phyloP scores from a whole-genome alignment of 2,888 invertebrate genomes.

The Drosophila sordidula region DNA sequence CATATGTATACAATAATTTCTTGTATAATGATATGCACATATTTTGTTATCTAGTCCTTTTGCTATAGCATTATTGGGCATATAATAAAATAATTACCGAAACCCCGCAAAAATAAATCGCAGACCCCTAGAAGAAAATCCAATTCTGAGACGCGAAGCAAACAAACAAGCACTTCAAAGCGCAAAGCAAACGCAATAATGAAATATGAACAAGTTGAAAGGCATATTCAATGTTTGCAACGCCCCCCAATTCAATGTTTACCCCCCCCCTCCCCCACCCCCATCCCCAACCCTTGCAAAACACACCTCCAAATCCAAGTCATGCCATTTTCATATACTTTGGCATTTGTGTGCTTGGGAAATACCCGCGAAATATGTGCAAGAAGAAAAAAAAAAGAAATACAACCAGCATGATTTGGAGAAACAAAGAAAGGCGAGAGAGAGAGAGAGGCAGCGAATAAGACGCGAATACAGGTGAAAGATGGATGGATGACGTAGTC shows the following conservation, averaged over 20 bases:
- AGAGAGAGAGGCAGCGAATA: slow-evolving; percentile 5
- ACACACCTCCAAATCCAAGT: slow-evolving; percentile 1
- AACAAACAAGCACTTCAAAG: slow-evolving; percentile 39
- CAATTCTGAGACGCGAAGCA: slow-evolving; percentile 18
- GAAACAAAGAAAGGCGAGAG: slow-evolving; percentile 21
- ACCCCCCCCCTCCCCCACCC: not conserved
- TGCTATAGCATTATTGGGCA: not conserved
- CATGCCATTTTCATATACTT: slow-evolving; percentile 25
- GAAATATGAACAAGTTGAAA: slow-evolving; percentile 35
- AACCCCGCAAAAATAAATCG: slow-evolving; percentile 43
- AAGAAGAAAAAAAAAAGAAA: slow-evolving; percentile 12
- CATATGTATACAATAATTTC: not conserved
- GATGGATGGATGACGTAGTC: slow-evolving; percentile 70
- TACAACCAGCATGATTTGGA: slow-evolving; percentile 54
- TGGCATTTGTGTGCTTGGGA: slow-evolving; percentile 56
- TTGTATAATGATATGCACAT: not conserved
- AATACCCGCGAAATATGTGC: slow-evolving; percentile 70
- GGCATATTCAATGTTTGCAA: slow-evolving; percentile 22
- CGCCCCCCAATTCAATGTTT: too few relatives aligned
- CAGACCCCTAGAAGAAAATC: slow-evolving; percentile 22
- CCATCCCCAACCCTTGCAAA: not conserved
- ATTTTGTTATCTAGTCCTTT: not conserved
- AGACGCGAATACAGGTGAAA: slow-evolving; percentile 57
- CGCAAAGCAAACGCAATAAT: slow-evolving; percentile 20
- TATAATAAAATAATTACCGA: slow-evolving; percentile 24